Conservation (phyloP, 2,797 vertebrate genomes). For the Scyliorhinus canicula region DNA sequence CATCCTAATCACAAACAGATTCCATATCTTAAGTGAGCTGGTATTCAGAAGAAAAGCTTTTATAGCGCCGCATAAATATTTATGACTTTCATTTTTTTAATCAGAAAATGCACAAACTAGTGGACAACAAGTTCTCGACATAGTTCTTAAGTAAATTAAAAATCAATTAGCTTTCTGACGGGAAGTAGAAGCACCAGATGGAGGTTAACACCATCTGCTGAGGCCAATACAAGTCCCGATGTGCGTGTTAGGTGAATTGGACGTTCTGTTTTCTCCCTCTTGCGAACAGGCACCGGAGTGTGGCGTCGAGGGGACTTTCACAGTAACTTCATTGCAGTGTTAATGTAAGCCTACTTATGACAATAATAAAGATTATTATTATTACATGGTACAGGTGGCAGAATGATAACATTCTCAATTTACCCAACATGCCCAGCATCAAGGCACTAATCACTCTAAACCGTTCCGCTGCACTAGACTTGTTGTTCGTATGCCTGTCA, state of each 20-base stretch:
- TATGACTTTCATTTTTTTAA: background rate
- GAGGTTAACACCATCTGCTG: background rate
- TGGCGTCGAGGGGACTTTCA: too few species aligned
- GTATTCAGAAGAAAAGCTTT: background rate
- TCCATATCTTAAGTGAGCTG: background rate
- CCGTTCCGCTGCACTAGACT: background rate
- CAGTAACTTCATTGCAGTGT: too few species aligned
- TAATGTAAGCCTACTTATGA: too few species aligned
- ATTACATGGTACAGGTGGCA: background rate
- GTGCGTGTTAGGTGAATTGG: too few species aligned
- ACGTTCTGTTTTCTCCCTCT: too few species aligned
- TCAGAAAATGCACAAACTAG: background rate
- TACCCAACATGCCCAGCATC: background rate
- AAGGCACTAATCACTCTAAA: background rate
- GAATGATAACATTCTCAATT: background rate
- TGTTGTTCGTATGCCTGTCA: background rate
- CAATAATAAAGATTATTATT: too few species aligned
- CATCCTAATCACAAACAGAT: constrained; percentile 8
- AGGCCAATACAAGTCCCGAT: too few species aligned
- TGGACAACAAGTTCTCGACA: background rate
- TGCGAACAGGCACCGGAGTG: too few species aligned
- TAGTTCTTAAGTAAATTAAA: background rate
- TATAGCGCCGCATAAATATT: background rate
- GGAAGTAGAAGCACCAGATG: background rate
- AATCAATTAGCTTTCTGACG: background rate